Percentiles rank a stretch among this genome's conserved stretches.
phyloP scores from a whole-genome alignment of 2,888 invertebrate species.

The Sepiola atlantica region DNA sequence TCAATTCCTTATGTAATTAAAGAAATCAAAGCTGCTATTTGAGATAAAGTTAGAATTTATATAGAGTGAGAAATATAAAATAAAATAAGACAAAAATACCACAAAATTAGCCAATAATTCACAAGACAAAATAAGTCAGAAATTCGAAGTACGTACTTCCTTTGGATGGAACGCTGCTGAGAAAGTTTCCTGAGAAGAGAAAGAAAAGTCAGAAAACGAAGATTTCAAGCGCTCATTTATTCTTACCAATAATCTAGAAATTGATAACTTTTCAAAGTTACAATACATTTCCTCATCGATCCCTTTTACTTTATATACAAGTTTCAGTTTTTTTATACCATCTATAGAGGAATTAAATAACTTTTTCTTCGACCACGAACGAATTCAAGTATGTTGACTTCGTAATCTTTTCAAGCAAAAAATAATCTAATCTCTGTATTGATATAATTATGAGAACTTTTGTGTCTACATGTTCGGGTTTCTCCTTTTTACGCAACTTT shows the following conservation, averaged over 20 bases:
- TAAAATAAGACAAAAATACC: constrained; percentile 32
- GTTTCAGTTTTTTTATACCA: not conserved
- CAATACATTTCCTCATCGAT: not conserved
- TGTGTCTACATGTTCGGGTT: no score
- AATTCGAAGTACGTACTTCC: constrained; percentile 45
- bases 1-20: not conserved
- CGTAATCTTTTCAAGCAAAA: no score
- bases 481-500: no score
- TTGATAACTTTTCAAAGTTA: constrained; percentile 12
- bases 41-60: not conserved
- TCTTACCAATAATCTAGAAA: not conserved
- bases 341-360: not conserved
- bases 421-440: no score
- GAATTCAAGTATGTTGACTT: no score
- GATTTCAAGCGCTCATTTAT: not conserved
- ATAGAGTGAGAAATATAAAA: not conserved
- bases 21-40: not conserved
- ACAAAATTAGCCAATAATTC: constrained; percentile 34
- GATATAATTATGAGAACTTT: no score
- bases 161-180: constrained; percentile 47
- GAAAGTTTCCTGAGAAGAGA: constrained; percentile 46
- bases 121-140: constrained; percentile 36
- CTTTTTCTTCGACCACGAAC: no score
- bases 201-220: constrained; percentile 35
- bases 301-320: not conserved